phyloP scores from a whole-genome alignment of 2,797 vertebrate species.

The Platyrinchus mystaceus region DNA sequence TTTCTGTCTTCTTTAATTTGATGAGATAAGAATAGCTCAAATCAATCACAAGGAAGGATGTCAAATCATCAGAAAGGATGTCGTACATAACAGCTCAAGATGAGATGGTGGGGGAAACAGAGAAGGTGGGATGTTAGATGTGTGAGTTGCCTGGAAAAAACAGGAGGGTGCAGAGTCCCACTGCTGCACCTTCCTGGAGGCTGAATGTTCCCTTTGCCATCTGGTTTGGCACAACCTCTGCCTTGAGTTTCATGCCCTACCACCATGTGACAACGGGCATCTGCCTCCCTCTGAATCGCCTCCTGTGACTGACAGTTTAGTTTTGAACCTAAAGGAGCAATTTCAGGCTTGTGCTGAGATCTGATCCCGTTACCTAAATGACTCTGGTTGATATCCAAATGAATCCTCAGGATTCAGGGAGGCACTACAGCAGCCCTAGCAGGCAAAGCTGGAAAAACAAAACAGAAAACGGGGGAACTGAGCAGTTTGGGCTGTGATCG shows the following conservation, averaged over 20 bases:
- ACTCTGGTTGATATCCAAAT: accelerated
- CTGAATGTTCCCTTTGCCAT: background rate
- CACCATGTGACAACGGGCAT: accelerated
- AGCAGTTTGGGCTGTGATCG: background rate
- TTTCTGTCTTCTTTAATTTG: conserved; percentile 25
- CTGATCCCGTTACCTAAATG: background rate
- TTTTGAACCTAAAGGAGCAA: background rate
- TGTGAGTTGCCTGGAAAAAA: background rate
- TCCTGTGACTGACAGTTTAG: background rate
- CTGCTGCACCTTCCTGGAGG: background rate
- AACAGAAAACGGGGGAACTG: background rate
- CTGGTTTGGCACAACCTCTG: background rate
- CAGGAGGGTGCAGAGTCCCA: background rate
- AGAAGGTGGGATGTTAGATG: background rate
- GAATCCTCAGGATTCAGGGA: background rate
- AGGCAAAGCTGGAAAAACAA: background rate
- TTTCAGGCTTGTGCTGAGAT: background rate
- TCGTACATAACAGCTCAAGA: background rate
- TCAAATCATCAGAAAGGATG: conserved; percentile 6
- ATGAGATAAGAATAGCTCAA: conserved; percentile 40
- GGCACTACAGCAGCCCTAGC: background rate
- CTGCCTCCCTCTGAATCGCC: background rate
- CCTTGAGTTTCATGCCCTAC: background rate
- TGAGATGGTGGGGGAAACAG: background rate
- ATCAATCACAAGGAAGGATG: conserved; percentile 36